phyloP scores from a whole-genome alignment of 2,113 vertebrate genomes.

The Guaruba guarouba region DNA sequence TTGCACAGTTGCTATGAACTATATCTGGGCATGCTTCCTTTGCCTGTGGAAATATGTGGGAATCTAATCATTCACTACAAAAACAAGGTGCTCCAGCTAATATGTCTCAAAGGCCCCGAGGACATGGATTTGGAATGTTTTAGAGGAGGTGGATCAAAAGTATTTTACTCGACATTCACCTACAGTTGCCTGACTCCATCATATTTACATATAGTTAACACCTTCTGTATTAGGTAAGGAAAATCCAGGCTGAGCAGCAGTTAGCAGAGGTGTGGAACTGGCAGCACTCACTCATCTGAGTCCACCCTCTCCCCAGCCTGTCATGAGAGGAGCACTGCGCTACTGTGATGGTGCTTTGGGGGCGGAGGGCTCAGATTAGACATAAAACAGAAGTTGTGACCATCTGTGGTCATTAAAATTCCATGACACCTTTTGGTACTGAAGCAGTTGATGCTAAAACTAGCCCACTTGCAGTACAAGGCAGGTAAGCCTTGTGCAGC shows the following conservation, averaged over 20 bases:
- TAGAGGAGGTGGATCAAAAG: background rate
- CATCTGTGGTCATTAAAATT: slow-evolving; percentile 60
- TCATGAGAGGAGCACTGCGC: background rate
- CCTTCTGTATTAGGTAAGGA: background rate
- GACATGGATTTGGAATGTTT: slow-evolving; percentile 14
- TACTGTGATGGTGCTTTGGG: background rate
- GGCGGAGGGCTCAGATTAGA: background rate
- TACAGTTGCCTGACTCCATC: background rate
- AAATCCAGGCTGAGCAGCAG: background rate
- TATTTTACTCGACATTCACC: background rate
- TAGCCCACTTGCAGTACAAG: background rate
- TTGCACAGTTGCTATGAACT: slow-evolving; percentile 17
- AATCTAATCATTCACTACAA: background rate
- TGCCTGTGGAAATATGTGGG: slow-evolving; percentile 14
- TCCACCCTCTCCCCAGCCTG: background rate
- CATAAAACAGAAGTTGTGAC: slow-evolving; percentile 29
- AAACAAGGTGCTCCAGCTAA: slow-evolving; percentile 28
- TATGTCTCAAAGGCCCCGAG: background rate
- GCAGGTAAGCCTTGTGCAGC: background rate
- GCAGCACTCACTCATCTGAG: background rate
- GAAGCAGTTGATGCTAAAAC: slow-evolving; percentile 12
- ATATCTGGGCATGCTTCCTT: slow-evolving; percentile 4
- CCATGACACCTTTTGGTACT: slow-evolving; percentile 49
- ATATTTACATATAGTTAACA: background rate
- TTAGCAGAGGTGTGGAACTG: background rate